Evolutionary conservation across 2,888 invertebrate genomes (phyloP).

Genomic region (Pharmacophagus antenor): DNA sequence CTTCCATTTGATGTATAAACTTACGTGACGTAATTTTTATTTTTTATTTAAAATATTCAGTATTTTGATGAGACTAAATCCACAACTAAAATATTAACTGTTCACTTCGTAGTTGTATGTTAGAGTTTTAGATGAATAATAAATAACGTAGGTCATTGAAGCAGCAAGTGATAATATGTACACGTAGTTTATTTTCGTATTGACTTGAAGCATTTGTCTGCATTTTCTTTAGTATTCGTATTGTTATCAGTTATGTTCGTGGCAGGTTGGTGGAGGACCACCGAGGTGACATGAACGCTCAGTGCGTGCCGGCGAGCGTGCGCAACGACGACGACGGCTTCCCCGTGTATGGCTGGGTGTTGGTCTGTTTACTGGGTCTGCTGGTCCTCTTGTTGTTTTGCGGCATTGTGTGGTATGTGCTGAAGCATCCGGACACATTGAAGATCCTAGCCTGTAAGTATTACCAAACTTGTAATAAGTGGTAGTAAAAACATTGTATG

Average conservation of each 20-base stretch:
- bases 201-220: no score
- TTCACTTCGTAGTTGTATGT: no score
- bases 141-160: no score
- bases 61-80: no score
- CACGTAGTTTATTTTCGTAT: no score
- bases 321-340: conserved; percentile 32
- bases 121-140: no score
- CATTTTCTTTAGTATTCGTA: no score
- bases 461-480: no score
- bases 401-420: conserved; percentile 45
- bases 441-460: conserved; percentile 52
- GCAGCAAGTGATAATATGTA: neutral
- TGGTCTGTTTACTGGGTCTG: conserved; percentile 43
- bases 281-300: conserved; percentile 43
- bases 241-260: neutral
- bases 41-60: no score
- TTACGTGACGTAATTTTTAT: no score
- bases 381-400: conserved; percentile 39
- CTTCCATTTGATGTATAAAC: no score
- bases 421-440: conserved; percentile 47
- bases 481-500: neutral
- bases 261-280: conserved; percentile 46
- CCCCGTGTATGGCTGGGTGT: conserved; percentile 47
- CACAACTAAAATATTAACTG: no score
- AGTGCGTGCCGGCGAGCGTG: conserved; percentile 45